These are phyloP conservation scores for Drosophila subobscura DNA, from an alignment of 1,140 invertebrate species.

Conservation along the genomic window DNA sequence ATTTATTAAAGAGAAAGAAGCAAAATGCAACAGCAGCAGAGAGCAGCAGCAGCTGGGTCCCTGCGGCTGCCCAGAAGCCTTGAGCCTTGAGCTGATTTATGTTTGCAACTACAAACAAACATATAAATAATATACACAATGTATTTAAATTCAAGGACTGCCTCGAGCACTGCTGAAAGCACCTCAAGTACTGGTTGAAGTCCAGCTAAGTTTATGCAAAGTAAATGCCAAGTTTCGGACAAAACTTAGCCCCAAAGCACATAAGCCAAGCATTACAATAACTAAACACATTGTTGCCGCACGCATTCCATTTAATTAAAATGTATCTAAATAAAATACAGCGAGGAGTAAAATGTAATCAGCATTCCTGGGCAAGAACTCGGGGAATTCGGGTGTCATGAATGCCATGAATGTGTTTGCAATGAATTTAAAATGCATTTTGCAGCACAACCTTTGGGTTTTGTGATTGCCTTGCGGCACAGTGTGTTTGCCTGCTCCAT, in stretches of 20 bases:
- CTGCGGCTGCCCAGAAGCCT: conserved; percentile 1
- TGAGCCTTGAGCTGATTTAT: conserved; percentile 17
- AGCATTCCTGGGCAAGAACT: conserved; percentile 12
- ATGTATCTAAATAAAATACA: conserved; percentile 8
- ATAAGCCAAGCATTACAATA: background rate
- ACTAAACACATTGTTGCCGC: background rate
- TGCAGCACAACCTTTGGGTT: background rate
- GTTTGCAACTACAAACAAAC: background rate
- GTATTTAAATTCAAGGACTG: background rate
- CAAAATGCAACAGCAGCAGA: conserved; percentile 22
- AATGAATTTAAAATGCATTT: conserved; percentile 31
- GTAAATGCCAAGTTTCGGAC: too few species aligned
- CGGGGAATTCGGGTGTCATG: conserved; percentile 20
- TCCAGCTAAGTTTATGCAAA: too few species aligned
- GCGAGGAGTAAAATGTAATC: background rate
- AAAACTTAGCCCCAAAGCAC: too few species aligned
- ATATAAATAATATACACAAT: background rate
- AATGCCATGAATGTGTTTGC: conserved; percentile 28
- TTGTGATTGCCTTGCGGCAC: conserved; percentile 25
- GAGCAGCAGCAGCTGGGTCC: conserved; percentile 24
- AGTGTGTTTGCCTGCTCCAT: conserved; percentile 2
- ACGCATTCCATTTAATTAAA: conserved; percentile 24
- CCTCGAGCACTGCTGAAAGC: background rate
- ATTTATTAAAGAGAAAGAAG: conserved; percentile 20
- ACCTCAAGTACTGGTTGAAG: background rate